Evolutionary conservation across 2,888 invertebrate species (phyloP).

Genomic region (Trissolcus brochymenae): DNA sequence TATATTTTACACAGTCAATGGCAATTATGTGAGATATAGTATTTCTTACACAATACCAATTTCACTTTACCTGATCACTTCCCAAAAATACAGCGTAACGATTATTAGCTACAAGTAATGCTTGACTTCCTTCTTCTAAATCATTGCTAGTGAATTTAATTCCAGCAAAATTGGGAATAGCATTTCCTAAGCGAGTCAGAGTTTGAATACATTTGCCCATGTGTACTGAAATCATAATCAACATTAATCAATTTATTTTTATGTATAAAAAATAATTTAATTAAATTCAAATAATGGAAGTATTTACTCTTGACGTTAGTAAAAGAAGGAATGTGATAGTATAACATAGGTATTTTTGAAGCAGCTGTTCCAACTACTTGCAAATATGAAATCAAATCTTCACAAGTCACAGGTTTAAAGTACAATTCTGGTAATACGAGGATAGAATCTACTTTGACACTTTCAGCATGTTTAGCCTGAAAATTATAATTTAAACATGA

Average conservation of each 20-base stretch:
- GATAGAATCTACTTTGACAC: conserved; percentile 81
- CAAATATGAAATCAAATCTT: conserved; percentile 83
- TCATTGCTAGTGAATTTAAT: conserved; percentile 89
- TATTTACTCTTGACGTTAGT: conserved; percentile 83
- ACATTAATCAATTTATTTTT: neutral
- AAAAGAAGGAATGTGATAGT: conserved; percentile 88
- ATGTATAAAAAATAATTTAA: neutral
- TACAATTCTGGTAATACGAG: conserved; percentile 87
- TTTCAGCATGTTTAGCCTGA: conserved; percentile 83
- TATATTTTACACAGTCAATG: neutral
- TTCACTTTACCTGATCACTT: conserved; percentile 80
- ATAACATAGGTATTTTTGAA: conserved; percentile 85
- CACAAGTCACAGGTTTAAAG: conserved; percentile 81
- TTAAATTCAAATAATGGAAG: conserved; percentile 10
- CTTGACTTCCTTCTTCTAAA: conserved; percentile 82
- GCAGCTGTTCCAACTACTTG: conserved; percentile 83
- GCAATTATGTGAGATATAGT: conserved; percentile 7
- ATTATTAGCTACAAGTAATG: conserved; percentile 78
- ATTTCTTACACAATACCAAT: conserved; percentile 11
- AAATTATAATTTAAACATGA: conserved; percentile 14
- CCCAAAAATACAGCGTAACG: conserved; percentile 82
- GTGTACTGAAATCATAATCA: conserved; percentile 78
- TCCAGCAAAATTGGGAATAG: conserved; percentile 86
- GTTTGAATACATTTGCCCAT: conserved; percentile 84
- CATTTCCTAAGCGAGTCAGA: conserved; percentile 76